Evolutionary conservation across 1,140 invertebrate genomes (phyloP), one percentile per base, ranked within the genome.

Genomic region (Steinernema khuongi): DNA sequence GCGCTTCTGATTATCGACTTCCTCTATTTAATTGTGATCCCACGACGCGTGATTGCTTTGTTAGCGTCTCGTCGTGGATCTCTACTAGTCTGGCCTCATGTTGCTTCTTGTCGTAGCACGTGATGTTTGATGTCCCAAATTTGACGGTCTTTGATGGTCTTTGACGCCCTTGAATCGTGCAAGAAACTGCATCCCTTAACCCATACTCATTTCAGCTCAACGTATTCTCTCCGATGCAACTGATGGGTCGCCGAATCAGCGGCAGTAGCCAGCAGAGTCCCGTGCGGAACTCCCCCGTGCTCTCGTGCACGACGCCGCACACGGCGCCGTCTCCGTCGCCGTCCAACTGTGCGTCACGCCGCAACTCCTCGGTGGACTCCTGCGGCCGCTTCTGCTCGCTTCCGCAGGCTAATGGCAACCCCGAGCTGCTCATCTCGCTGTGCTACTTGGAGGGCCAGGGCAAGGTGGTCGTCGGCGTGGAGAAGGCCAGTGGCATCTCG

Each of bases 371-470:
- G 14, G 68, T 69, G 14, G 68, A 69, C 26, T 18, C 14, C 19
- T 32, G 31, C 19, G 68, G 68, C 14, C 68, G 68, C 11, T 69
- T 69, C 41, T 69, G 68, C 26, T 69, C 68, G 31, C 41, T 50
- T 31, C 68, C 68, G 11, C 31, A 32, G 31, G 68, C 31, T 11
- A 69, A 69, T 19, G 68, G 68, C 11, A 69, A 19, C 19, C 68
- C 68, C 4, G 68, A 69, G 41, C 68, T 69, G 11, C 68, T 33
- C 19, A 69, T 69, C 11, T 69, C 68, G 68, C 68, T 69, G 31
- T 69, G 68, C 41, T 69, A 69, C 26, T 19, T 33, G 4, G 68
- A 69, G n/a, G 19, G 14, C 19, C 31, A 32, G 68, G 68, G 68
- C 4, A 69, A 69, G 30, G 41, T 69, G 11, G 41, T 69, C 68